Conservation (phyloP, 2,888 invertebrate species). For the Taenaris catops region DNA sequence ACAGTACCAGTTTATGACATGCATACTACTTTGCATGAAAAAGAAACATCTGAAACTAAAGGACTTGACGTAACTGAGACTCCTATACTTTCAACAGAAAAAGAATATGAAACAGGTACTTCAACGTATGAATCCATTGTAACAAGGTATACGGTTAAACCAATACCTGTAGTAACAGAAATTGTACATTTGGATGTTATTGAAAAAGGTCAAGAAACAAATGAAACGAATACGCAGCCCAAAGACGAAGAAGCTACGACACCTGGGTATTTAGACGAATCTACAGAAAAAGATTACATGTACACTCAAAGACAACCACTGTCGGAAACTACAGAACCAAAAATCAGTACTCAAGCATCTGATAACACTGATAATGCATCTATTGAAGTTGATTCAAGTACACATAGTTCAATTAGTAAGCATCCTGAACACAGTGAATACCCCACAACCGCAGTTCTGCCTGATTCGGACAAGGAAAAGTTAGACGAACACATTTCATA, state of each 20-base stretch:
- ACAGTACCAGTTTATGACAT: background rate
- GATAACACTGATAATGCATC: constrained; percentile 3
- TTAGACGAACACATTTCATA: background rate
- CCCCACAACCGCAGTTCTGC: background rate
- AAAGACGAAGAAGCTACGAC: constrained; percentile 4
- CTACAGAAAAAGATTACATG: constrained; percentile 9
- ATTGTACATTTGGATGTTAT: background rate
- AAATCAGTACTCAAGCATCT: constrained; percentile 6
- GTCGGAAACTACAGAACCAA: constrained; percentile 13
- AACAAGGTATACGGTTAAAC: background rate
- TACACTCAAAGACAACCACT: constrained; percentile 1
- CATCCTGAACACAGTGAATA: background rate
- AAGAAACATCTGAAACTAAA: constrained; percentile 1
- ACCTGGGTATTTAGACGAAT: background rate
- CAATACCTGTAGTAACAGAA: background rate
- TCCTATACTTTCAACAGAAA: constrained; percentile 1
- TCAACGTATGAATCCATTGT: background rate
- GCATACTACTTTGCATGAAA: background rate
- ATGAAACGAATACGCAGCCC: constrained; percentile 2
- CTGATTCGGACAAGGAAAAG: background rate
- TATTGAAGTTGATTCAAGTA: background rate
- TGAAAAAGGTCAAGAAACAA: constrained; percentile 1
- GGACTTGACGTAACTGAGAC: constrained; percentile 8
- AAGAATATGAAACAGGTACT: constrained; percentile 2
- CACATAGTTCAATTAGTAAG: background rate